Evolutionary conservation across 2,797 vertebrate species (phyloP), one percentile per base, ranked within the genome.

Genomic region (Tadarida brasiliensis): DNA sequence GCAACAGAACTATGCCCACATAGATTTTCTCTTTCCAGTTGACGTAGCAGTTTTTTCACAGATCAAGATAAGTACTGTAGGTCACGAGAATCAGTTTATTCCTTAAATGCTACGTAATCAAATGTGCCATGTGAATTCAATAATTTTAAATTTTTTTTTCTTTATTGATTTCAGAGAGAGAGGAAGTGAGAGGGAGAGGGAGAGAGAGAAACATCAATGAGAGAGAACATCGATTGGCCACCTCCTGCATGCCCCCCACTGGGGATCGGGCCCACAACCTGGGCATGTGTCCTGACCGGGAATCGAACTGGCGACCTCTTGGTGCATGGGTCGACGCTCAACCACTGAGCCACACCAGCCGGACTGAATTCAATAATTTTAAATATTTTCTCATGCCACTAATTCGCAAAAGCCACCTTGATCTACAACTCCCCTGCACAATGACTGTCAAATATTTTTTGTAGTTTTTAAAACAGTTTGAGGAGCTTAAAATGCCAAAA

Each of bases 61-160:
- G 17, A 90, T 35, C 35, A 90, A 82, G 54, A 91, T 51, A 93
- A 95, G 77, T 61, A 70, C 17, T 49, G 30, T 54, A 39, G 51
- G 68, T 90, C 59, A 81, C 67, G 59, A 78, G 11, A 94, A 96
- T 81, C 35, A 80, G 74, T 83, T 84, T 80, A 89, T 67, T 95
- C 14, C 81, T 93, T 68, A 59, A 33, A 67, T 95, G 54, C 7
- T 57, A 95, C 30, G 90, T 89, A 92, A 91, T 94, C 77, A 95
- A 19, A 70, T 80, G 59, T 54, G 33, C 5, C 59, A n/a, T 28
- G 15, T 76, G 5, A 63, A 82, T 78, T 88, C 54, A 51, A 82
- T 83, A 85, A 85, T 71, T 90, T 33, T 11, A 33, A 44, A n/a
- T n/a, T n/a, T n/a, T n/a, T n/a, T n/a, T n/a, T n/a, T n/a, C n/a